Conservation (phyloP, 2,113 vertebrate genomes). For the Coracopsis vasa region DNA sequence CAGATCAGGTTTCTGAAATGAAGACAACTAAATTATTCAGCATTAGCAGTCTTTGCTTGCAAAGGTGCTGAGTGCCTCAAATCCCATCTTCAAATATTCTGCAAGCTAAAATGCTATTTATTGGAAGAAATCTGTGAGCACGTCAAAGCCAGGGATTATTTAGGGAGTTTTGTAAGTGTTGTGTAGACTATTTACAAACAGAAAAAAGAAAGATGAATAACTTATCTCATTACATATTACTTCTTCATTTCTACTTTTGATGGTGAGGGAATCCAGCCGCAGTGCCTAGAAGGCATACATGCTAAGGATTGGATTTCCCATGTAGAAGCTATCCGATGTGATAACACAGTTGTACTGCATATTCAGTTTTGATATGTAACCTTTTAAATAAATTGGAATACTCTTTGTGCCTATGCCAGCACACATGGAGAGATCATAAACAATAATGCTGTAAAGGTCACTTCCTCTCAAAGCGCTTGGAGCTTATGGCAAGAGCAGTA, state of each 20-base stretch:
- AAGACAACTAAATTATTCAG: conserved; percentile 16
- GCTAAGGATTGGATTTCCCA: conserved; percentile 38
- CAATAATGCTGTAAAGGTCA: conserved; percentile 81
- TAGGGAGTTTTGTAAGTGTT: not conserved
- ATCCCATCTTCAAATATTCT: not conserved
- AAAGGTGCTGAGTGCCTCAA: not conserved
- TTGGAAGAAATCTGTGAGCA: not conserved
- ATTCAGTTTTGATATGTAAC: conserved; percentile 80
- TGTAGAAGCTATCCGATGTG: conserved; percentile 63
- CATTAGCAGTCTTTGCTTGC: not conserved
- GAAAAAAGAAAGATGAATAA: not conserved
- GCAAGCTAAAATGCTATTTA: not conserved
- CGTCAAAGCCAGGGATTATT: not conserved
- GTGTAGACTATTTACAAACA: not conserved
- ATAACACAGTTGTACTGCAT: conserved; percentile 73
- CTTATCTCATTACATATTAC: not conserved
- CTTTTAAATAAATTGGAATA: conserved; percentile 86
- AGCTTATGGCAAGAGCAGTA: conserved; percentile 42
- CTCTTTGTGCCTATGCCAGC: conserved; percentile 66
- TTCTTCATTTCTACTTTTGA: not conserved
- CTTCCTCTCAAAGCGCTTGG: conserved; percentile 49
- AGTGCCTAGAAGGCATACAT: conserved; percentile 27
- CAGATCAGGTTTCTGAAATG: not conserved
- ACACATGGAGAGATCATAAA: conserved; percentile 72
- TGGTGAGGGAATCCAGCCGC: conserved; percentile 10